A percentile compares a stretch with the other conserved stretches of the same genome.
These are phyloP conservation scores for Ips nitidus DNA, from an alignment of 1,140 invertebrate species.

Conservation along the genomic window DNA sequence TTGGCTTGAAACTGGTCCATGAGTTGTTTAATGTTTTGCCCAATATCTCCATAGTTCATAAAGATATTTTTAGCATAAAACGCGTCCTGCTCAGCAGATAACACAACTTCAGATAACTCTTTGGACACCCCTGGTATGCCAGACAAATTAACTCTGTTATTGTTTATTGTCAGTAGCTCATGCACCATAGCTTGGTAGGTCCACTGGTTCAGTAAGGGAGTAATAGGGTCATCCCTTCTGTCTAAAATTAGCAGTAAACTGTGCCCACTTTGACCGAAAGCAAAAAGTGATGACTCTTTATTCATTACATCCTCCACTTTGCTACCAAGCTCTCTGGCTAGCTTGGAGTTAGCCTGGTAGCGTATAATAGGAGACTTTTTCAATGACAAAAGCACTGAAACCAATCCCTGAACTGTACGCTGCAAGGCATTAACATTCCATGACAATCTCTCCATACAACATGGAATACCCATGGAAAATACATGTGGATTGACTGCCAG, in stretches of 20 bases:
- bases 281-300: slow-evolving; percentile 85
- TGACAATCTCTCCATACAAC: slow-evolving; percentile 63
- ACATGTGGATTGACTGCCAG: slow-evolving; percentile 88
- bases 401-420: slow-evolving; percentile 82
- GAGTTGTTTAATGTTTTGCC: slow-evolving; percentile 92
- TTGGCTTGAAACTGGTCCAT: slow-evolving; percentile 98
- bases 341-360: slow-evolving; percentile 86
- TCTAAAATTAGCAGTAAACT: slow-evolving; percentile 88
- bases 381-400: slow-evolving; percentile 84
- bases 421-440: slow-evolving; percentile 78
- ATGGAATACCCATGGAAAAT: slow-evolving; percentile 74
- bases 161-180: slow-evolving; percentile 91
- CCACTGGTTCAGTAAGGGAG: slow-evolving; percentile 98
- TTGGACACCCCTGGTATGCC: slow-evolving; percentile 79
- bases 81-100: slow-evolving; percentile 95
- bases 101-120: slow-evolving; percentile 89
- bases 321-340: slow-evolving; percentile 85
- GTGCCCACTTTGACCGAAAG: slow-evolving; percentile 68
- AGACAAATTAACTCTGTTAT: slow-evolving; percentile 91
- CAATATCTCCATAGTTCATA: slow-evolving; percentile 97
- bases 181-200: slow-evolving; percentile 99
- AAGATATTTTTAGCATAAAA: slow-evolving; percentile 97
- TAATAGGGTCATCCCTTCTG: slow-evolving; percentile 90
- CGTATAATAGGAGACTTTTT: slow-evolving; percentile 89
- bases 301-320: slow-evolving; percentile 79